Conservation (phyloP, 1,140 invertebrate species). For the Pteromalus puparum region DNA sequence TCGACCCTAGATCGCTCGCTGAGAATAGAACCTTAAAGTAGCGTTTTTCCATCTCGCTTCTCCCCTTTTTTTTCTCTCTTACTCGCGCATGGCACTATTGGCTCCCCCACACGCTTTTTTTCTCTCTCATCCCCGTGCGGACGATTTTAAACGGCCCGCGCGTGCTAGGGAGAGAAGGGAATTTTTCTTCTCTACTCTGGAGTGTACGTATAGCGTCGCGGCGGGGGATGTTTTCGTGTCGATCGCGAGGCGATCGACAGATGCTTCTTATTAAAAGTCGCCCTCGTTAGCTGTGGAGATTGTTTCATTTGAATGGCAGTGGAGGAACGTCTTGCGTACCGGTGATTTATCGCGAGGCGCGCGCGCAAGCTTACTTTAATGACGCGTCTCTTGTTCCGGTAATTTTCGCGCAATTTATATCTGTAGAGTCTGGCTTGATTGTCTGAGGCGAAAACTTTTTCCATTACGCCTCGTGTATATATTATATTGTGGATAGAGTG, state of each 20-base stretch:
- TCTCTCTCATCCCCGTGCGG: background rate
- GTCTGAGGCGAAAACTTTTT: conserved; percentile 60
- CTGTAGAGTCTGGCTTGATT: conserved; percentile 56
- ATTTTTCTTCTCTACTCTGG: conserved; percentile 37
- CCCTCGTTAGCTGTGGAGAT: conserved; percentile 59
- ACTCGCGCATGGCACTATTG: background rate
- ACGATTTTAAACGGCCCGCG: conserved; percentile 34
- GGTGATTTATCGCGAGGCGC: conserved; percentile 52
- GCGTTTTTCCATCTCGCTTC: conserved; percentile 35
- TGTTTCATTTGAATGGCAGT: conserved; percentile 66
- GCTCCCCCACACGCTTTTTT: conserved; percentile 6
- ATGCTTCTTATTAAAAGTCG: conserved; percentile 65
- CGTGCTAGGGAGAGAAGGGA: conserved; percentile 32
- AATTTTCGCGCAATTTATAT: conserved; percentile 60
- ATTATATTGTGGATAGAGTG: too few species aligned
- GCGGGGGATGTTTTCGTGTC: conserved; percentile 29
- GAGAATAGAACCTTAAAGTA: conserved; percentile 38
- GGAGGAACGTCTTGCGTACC: conserved; percentile 38
- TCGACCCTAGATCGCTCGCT: conserved; percentile 42
- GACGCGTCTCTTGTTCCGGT: conserved; percentile 60
- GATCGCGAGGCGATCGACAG: conserved; percentile 54
- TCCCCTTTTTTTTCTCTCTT: conserved; percentile 30
- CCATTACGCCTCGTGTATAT: conserved; percentile 40
- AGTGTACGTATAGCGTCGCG: background rate
- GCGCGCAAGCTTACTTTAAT: conserved; percentile 57